Base-by-base conservation (phyloP, 2,888 invertebrate species). In the Zygothrica quintamaculata region DNA sequence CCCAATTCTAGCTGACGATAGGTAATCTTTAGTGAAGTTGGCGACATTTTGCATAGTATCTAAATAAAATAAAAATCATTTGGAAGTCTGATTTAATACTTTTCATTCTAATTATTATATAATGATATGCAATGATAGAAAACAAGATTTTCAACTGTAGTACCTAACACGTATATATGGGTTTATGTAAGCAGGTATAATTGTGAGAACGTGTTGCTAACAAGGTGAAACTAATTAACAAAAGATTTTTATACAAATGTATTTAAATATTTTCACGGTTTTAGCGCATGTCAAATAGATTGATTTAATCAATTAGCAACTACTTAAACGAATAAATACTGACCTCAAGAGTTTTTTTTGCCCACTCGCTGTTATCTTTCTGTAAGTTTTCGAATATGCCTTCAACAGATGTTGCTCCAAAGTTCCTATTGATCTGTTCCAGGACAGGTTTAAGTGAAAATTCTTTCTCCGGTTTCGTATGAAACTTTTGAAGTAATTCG, bases 1-100 rank as follows among this genome's bases (percentile, higher is more conserved):
- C 98, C 99, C 61, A 94, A 92, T 72, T 95, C 93, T 48, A 99
- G 89, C 69, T 96, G 94, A 37, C 94, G 93, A 61, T 96, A 92
- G 0, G 98, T 95, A 0, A 99, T 93, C 92, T 98, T 98, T 82
- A 99, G 91, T 4, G 98, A 96, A 1, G 97, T 96, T 0, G 99
- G 99, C 0, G 98, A 98, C 95, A 97, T 95, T 91, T 95, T 94
- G 1, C 90, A 90, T 6, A 99, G 90, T 0, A 92, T 93, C 92
- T 84, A 3, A 39, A 9, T 1, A 31, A 6, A 15, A 43, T 15
- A n/a, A n/a, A n/a, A n/a, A n/a, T n/a, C n/a, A n/a, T n/a, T n/a
- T n/a, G n/a, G n/a, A n/a, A n/a, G n/a, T n/a, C n/a, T n/a, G n/a
- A n/a, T n/a, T n/a, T n/a, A n/a, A n/a, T n/a, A n/a, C n/a, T n/a